Evolutionary conservation across 2,797 vertebrate genomes (phyloP).

Genomic region (Poeciliopsis turneri): DNA sequence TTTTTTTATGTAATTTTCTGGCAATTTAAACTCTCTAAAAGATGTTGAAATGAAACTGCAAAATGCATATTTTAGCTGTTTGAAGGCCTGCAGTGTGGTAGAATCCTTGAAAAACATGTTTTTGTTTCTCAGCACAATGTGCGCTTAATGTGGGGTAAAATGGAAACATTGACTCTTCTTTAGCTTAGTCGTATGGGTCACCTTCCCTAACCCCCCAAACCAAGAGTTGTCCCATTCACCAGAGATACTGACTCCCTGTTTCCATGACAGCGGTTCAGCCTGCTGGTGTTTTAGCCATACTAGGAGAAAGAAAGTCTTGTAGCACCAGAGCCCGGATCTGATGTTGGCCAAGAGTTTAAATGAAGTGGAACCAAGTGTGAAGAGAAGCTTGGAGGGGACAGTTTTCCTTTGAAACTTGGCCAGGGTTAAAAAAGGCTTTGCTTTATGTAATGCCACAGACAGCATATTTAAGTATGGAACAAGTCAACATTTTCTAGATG

Average conservation of each 20-base stretch:
- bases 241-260: constrained; percentile 51
- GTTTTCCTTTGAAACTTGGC: constrained; percentile 9
- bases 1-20: neutral
- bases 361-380: constrained; percentile 69
- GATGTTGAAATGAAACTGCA: neutral
- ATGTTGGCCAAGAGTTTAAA: constrained; percentile 38
- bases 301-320: constrained; percentile 56
- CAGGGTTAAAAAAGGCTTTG: constrained; percentile 12
- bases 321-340: constrained; percentile 38
- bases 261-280: constrained; percentile 54
- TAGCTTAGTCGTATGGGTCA: constrained; percentile 44
- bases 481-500: neutral
- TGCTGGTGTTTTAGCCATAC: constrained; percentile 59
- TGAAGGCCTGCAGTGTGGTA: neutral
- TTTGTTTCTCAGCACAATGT: constrained; percentile 6
- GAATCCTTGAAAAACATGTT: constrained; percentile 4
- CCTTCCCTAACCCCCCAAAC: constrained; percentile 4
- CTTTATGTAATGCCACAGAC: constrained; percentile 14
- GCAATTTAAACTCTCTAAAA: neutral
- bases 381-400: constrained; percentile 29
- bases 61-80: neutral
- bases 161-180: constrained; percentile 60
- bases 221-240: constrained; percentile 47
- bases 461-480: neutral
- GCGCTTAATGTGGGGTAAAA: constrained; percentile 28